phyloP scores from a whole-genome alignment of 1,140 invertebrate genomes.

The Temnothorax nylanderi region DNA sequence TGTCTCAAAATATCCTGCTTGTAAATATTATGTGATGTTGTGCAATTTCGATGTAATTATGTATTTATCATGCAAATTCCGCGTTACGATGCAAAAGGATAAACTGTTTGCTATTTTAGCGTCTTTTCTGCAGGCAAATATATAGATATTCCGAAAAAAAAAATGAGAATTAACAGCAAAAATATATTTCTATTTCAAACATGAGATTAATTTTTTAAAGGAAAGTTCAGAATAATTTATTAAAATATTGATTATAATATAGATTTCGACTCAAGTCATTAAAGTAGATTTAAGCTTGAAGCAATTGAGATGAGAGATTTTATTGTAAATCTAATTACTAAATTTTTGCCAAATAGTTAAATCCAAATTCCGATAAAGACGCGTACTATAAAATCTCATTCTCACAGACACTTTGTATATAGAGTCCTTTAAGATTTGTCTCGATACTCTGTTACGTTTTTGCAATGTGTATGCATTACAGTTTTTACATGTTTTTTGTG shows the following conservation, averaged over 20 bases:
- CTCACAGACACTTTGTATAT: background rate
- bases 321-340: background rate
- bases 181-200: background rate
- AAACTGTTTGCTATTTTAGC: background rate
- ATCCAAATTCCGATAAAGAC: background rate
- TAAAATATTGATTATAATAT: background rate
- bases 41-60: background rate
- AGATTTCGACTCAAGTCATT: background rate
- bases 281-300: background rate
- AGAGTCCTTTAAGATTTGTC: background rate
- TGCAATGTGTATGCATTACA: background rate
- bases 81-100: background rate
- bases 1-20: conserved; percentile 2
- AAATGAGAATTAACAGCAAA: background rate
- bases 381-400: background rate
- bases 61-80: background rate
- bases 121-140: background rate
- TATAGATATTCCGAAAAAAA: background rate
- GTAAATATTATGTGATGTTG: background rate
- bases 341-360: background rate
- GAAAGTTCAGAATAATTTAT: background rate
- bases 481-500: background rate
- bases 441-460: background rate
- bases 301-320: background rate
- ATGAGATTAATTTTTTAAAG: background rate